Base-by-base conservation (phyloP, 1,140 invertebrate species). In the Centruroides sculpturatus region DNA sequence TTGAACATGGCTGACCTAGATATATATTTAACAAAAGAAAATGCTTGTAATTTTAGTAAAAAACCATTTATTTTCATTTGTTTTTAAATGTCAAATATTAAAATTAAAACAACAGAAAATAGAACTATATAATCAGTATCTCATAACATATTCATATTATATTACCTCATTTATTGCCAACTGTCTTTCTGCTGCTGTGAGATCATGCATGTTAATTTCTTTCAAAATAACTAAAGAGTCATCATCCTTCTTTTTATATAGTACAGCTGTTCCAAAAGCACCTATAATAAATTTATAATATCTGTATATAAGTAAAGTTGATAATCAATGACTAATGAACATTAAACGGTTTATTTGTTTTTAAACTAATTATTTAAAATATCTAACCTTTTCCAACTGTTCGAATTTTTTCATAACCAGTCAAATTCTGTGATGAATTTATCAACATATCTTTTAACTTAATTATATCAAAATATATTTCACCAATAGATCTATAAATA, bases 111-210 rank as follows among this genome's bases (percentile, higher is more conserved):
- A 23, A 23, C 23, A 23, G 23, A 23, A 23, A 2, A 23, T 23
- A 23, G 23, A 23, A 23, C 23, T 23, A 23, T 23, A 23, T 23
- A 23, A 23, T 23, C 2, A 23, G 23, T 23, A 23, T 23, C 23
- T 23, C 23, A 23, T 23, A 23, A 23, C 50, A 23, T 23, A 23
- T 23, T 23, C 23, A 23, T 23, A 23, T 23, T 23, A 23, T 41
- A 63, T 72, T 51, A 85, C 83, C 74, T 88, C 86, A 73, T 87
- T 87, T 56, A 88, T 76, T n/a, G 85, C 82, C 70, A 85, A 71
- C 70, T 84, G 79, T 57, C 84, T 70, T 68, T 87, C 84, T 3
- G 76, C 69, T 3, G 80, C 79, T 47, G 79, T 81, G n/a, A 88
- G 69, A 66, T 87, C 84, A 66, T 79, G 77, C 74, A 86, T 79